Conservation (phyloP, 2,888 invertebrate genomes). For the Drosophila siamana region DNA sequence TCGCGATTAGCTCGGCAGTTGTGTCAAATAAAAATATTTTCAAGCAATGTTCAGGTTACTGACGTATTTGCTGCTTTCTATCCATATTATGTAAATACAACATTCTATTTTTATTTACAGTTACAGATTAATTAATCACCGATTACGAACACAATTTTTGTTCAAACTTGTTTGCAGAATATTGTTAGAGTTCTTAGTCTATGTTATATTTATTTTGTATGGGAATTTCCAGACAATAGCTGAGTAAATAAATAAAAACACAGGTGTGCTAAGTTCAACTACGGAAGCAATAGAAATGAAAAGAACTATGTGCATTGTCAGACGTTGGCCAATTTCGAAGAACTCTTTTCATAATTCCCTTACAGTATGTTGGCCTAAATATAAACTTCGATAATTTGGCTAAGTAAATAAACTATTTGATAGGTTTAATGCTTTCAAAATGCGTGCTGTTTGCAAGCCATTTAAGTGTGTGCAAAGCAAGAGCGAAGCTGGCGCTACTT, state of each 20-base stretch:
- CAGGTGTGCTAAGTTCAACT: not conserved
- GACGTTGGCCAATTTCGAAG: not conserved
- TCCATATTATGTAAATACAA: too few species aligned
- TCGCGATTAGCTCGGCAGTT: not conserved
- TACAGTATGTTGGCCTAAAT: not conserved
- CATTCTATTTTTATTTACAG: too few species aligned
- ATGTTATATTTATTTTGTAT: too few species aligned
- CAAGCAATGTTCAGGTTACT: too few species aligned
- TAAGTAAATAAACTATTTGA: not conserved
- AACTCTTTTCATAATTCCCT: not conserved
- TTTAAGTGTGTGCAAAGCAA: not conserved
- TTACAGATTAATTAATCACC: too few species aligned
- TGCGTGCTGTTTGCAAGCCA: not conserved
- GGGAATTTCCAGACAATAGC: too few species aligned
- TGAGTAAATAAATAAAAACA: not conserved
- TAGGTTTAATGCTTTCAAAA: slow-evolving; percentile 15
- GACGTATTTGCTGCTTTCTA: too few species aligned
- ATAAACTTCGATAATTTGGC: not conserved
- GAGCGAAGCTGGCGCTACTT: not conserved
- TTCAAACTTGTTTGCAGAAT: too few species aligned
- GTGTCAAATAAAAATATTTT: too few species aligned
- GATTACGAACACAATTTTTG: too few species aligned
- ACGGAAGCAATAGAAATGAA: not conserved
- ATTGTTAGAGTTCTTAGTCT: too few species aligned
- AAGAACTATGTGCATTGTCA: not conserved